Evolutionary conservation across 53 echinoderm and acorn worm genomes (phyloP).

Genomic region (Actinopyga echinites): DNA sequence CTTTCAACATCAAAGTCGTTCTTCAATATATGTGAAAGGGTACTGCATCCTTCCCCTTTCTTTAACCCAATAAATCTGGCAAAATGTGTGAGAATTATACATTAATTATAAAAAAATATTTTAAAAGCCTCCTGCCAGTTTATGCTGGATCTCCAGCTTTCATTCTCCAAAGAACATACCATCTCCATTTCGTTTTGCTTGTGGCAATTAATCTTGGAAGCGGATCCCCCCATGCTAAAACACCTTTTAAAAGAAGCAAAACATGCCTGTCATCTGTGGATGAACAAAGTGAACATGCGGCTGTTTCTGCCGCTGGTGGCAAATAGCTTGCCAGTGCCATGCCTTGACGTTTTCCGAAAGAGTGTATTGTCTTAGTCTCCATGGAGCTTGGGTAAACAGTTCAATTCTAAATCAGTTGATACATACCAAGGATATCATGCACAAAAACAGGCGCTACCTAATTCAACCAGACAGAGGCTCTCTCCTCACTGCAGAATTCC

Average conservation of each 20-base stretch:
- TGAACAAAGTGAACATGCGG: conserved; percentile 16
- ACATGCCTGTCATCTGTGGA: conserved; percentile 28
- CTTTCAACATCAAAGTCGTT: too few species aligned
- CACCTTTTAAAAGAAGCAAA: conserved; percentile 24
- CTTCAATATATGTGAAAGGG: too few species aligned
- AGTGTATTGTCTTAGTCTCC: conserved; percentile 34
- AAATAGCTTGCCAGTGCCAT: not conserved
- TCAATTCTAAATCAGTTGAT: conserved; percentile 21
- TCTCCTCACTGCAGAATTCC: not conserved
- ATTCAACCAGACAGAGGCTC: conserved; percentile 7
- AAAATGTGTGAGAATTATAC: too few species aligned
- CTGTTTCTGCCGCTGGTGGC: conserved; percentile 14
- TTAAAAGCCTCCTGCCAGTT: too few species aligned
- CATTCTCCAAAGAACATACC: not conserved
- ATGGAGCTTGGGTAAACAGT: conserved; percentile 23
- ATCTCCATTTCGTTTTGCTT: not conserved
- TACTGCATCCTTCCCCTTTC: too few species aligned
- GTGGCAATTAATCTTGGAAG: conserved; percentile 19
- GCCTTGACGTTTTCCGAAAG: conserved; percentile 23
- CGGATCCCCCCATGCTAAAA: conserved; percentile 8
- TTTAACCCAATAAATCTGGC: too few species aligned
- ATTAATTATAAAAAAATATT: too few species aligned
- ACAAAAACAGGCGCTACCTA: conserved; percentile 17
- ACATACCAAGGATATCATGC: conserved; percentile 25
- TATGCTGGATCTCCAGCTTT: too few species aligned